Conservation (phyloP, 35 echinoderm and acorn worm species). For the Lytechinus variegatus region DNA sequence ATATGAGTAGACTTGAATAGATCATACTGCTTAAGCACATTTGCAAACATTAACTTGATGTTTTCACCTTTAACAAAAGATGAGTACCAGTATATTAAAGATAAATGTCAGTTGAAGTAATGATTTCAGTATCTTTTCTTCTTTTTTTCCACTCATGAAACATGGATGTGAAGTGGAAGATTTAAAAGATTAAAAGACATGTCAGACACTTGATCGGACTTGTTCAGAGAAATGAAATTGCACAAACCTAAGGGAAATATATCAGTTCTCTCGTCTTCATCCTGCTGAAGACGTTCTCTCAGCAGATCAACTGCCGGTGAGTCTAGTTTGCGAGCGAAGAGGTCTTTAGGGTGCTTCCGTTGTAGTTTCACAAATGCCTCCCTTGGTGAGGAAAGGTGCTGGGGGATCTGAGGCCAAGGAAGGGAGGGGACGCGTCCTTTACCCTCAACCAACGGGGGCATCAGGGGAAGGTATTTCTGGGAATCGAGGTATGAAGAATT, state of each 20-base stretch:
- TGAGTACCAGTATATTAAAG: too few species aligned
- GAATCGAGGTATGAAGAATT: constrained; percentile 50
- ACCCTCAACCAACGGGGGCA: constrained; percentile 13
- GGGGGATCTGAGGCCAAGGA: constrained; percentile 32
- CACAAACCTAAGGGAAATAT: constrained; percentile 88
- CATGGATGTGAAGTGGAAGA: too few species aligned
- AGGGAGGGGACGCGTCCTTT: constrained; percentile 30
- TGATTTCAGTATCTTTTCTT: too few species aligned
- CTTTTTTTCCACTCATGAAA: too few species aligned
- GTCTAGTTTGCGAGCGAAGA: constrained; percentile 62
- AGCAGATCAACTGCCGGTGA: constrained; percentile 75
- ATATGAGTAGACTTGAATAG: too few species aligned
- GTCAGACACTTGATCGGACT: too few species aligned
- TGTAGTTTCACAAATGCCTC: constrained; percentile 49
- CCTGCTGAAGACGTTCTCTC: constrained; percentile 65
- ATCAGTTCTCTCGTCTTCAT: constrained; percentile 76
- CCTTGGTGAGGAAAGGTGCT: constrained; percentile 4
- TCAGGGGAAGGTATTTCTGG: constrained; percentile 27
- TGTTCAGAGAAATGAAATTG: not conserved
- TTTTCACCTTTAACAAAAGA: too few species aligned
- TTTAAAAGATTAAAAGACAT: too few species aligned
- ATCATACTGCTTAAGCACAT: too few species aligned
- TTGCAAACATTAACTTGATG: too few species aligned
- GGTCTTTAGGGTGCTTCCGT: constrained; percentile 54
- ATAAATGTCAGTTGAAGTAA: too few species aligned